Evolutionary conservation across 2,797 vertebrate genomes (phyloP).

Genomic region (Syndactyla subalaris): DNA sequence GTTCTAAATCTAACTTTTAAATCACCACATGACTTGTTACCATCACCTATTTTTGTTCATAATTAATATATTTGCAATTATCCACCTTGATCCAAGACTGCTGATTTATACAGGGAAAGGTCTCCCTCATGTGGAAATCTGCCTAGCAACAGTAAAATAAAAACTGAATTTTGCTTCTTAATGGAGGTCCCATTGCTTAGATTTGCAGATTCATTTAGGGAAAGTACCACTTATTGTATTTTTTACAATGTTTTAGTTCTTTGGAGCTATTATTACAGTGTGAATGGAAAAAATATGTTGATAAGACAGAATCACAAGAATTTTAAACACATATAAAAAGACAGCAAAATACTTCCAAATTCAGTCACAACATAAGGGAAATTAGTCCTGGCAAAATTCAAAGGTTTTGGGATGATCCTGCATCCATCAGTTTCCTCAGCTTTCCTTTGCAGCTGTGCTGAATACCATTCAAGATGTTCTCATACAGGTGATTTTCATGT

Average conservation of each 20-base stretch:
- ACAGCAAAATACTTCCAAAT: not conserved
- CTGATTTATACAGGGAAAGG: conserved; percentile 27
- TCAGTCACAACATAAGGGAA: not conserved
- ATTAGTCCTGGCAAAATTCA: not conserved
- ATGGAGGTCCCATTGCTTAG: not conserved
- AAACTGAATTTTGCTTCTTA: not conserved
- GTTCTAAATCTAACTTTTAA: not conserved
- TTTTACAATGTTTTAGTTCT: not conserved
- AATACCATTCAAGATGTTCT: not conserved
- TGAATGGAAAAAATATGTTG: not conserved
- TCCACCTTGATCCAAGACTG: not conserved
- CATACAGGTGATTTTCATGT: not conserved
- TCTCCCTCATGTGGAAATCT: conserved; percentile 55
- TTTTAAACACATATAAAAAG: not conserved
- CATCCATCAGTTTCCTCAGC: not conserved
- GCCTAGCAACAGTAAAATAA: not conserved
- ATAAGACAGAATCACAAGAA: not conserved
- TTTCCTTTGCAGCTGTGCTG: not conserved
- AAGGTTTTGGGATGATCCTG: not conserved
- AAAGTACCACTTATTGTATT: not conserved
- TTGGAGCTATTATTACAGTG: not conserved
- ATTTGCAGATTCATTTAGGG: not conserved
- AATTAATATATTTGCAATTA: not conserved
- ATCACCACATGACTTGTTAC: not conserved
- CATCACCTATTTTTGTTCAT: not conserved